phyloP scores from a whole-genome alignment of 2,888 invertebrate species.

The Leptinotarsa peninsularis region DNA sequence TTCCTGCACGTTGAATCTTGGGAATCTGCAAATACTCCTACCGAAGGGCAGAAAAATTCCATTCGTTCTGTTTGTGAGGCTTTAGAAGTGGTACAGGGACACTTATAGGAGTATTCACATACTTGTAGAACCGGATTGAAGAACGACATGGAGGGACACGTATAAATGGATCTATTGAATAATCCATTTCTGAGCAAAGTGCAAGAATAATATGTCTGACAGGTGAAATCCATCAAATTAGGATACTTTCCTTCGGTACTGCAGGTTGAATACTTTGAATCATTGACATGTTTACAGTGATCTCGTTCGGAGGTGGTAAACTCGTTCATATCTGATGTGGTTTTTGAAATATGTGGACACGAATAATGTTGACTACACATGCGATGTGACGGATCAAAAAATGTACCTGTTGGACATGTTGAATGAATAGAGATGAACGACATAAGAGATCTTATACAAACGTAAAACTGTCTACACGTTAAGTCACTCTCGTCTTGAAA shows the following conservation, averaged over 20 bases:
- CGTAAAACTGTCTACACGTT: slow-evolving; percentile 42
- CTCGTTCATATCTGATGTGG: background rate
- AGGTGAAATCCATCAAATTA: slow-evolving; percentile 51
- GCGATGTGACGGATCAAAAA: slow-evolving; percentile 40
- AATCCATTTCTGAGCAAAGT: slow-evolving; percentile 58
- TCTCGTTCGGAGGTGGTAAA: slow-evolving; percentile 7
- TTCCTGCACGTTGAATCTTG: background rate
- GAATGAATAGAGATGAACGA: slow-evolving; percentile 57
- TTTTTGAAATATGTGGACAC: slow-evolving; percentile 36
- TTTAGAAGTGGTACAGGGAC: slow-evolving; percentile 47
- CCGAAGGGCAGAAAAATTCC: background rate
- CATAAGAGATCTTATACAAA: slow-evolving; percentile 34
- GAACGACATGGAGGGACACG: slow-evolving; percentile 41
- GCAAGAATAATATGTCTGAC: slow-evolving; percentile 65
- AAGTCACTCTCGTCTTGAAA: slow-evolving; percentile 34
- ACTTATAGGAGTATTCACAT: slow-evolving; percentile 66
- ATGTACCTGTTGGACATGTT: slow-evolving; percentile 48
- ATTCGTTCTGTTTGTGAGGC: background rate
- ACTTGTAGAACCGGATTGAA: slow-evolving; percentile 63
- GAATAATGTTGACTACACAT: slow-evolving; percentile 40
- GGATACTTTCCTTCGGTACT: slow-evolving; percentile 42
- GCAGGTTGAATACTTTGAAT: slow-evolving; percentile 34
- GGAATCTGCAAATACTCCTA: background rate
- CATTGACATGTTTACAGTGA: slow-evolving; percentile 18
- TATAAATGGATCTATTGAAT: slow-evolving; percentile 55